These are phyloP conservation scores for Alethe castanea DNA, from an alignment of 2,113 vertebrate species.

Conservation along the genomic window DNA sequence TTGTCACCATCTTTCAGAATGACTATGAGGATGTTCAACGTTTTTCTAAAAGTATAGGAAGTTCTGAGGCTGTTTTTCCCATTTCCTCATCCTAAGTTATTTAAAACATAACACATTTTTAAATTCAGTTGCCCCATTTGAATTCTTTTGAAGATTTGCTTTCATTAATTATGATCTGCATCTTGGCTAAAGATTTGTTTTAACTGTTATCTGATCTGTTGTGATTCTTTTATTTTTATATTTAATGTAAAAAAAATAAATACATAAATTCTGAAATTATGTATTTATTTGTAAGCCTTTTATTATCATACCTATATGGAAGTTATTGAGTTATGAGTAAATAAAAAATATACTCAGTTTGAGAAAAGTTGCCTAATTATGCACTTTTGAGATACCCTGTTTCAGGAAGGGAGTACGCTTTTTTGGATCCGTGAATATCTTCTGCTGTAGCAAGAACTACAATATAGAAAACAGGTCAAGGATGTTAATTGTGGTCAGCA, in stretches of 20 bases:
- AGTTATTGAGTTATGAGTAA: not conserved
- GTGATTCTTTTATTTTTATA: not conserved
- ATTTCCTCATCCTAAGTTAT: not conserved
- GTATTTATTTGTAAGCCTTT: not conserved
- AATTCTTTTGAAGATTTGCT: not conserved
- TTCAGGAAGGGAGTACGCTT: not conserved
- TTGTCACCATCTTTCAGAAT: not conserved
- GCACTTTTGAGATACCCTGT: not conserved
- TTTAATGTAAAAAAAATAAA: not conserved
- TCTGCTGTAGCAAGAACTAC: not conserved
- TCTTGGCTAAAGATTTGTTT: not conserved
- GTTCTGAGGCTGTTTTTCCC: not conserved
- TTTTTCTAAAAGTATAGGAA: not conserved
- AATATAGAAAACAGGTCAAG: not conserved
- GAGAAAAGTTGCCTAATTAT: not conserved
- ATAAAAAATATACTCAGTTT: not conserved
- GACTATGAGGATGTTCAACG: rapidly evolving
- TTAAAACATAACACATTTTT: not conserved
- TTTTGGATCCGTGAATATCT: not conserved
- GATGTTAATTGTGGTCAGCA: not conserved
- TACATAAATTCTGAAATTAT: not conserved
- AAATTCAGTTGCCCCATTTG: not conserved
- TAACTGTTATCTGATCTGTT: not conserved
- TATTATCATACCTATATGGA: not conserved
- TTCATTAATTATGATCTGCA: not conserved